These are phyloP conservation scores for Matsumurasca onukii DNA, from an alignment of 1,140 invertebrate species.

Conservation along the genomic window DNA sequence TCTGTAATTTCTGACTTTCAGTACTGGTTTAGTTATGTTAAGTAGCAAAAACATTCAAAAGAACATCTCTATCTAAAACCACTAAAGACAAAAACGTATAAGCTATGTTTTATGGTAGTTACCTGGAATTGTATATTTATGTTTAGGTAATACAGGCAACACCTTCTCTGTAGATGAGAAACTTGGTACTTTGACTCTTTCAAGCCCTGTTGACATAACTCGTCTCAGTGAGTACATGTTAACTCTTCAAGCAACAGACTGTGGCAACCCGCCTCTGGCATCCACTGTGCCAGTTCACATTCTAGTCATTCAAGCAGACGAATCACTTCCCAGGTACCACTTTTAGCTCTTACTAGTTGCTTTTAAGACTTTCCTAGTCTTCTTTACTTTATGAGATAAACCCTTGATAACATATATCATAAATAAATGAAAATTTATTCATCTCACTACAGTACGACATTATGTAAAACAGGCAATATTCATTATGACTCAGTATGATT, in stretches of 20 bases:
- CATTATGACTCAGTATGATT: too few relatives aligned
- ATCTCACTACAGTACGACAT: too few relatives aligned
- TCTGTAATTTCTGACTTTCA: too few relatives aligned
- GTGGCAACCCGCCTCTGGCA: slow-evolving; percentile 70
- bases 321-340: slow-evolving; percentile 79
- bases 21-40: background rate
- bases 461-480: too few relatives aligned
- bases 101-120: background rate
- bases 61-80: background rate
- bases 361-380: too few relatives aligned
- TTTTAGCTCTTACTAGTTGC: background rate
- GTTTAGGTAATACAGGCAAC: slow-evolving; percentile 76
- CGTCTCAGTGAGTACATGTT: slow-evolving; percentile 75
- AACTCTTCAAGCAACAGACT: slow-evolving; percentile 77
- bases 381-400: too few relatives aligned
- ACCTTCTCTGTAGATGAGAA: slow-evolving; percentile 75
- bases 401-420: background rate
- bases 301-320: slow-evolving; percentile 82
- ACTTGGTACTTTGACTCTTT: slow-evolving; percentile 73
- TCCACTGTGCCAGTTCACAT: slow-evolving; percentile 82
- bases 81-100: background rate
- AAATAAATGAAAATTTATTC: slow-evolving; percentile 27
- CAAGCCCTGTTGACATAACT: slow-evolving; percentile 69
- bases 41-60: background rate
- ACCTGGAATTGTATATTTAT: background rate